These are phyloP conservation scores for Riparia riparia DNA, from an alignment of 2,113 vertebrate genomes.

Conservation along the genomic window DNA sequence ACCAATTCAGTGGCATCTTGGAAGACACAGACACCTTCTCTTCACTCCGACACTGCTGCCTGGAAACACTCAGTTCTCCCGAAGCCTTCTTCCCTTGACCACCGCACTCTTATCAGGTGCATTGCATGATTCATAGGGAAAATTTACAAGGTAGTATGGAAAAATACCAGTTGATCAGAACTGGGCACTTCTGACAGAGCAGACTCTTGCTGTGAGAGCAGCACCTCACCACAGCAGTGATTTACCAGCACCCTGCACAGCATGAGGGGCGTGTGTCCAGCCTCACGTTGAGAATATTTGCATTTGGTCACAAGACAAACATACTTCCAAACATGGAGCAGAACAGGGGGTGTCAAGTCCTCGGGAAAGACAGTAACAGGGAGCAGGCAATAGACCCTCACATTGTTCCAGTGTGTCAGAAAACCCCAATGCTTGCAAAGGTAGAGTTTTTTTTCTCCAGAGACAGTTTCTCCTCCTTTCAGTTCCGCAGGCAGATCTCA, in stretches of 20 bases:
- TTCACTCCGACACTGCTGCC: neutral
- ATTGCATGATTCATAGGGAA: neutral
- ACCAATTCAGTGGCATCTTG: neutral
- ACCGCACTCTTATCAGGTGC: neutral
- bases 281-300: neutral
- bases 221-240: neutral
- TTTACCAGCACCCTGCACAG: neutral
- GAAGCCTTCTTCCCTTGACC: neutral
- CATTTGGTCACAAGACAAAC: neutral
- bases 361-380: neutral
- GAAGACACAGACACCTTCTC: neutral
- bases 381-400: neutral
- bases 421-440: neutral
- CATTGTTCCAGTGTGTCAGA: neutral
- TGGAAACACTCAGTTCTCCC: neutral
- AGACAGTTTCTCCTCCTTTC: neutral
- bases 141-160: neutral
- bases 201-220: neutral
- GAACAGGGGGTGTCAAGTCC: neutral
- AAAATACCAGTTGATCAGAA: neutral
- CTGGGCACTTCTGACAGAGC: neutral
- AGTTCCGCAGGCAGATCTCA: neutral
- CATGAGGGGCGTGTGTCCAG: accelerated
- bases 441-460: neutral
- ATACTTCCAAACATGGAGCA: neutral